Percentiles rank a stretch among this genome's conserved stretches.
Conservation (phyloP, 1,140 invertebrate species). For the Vanessa tameamea region DNA sequence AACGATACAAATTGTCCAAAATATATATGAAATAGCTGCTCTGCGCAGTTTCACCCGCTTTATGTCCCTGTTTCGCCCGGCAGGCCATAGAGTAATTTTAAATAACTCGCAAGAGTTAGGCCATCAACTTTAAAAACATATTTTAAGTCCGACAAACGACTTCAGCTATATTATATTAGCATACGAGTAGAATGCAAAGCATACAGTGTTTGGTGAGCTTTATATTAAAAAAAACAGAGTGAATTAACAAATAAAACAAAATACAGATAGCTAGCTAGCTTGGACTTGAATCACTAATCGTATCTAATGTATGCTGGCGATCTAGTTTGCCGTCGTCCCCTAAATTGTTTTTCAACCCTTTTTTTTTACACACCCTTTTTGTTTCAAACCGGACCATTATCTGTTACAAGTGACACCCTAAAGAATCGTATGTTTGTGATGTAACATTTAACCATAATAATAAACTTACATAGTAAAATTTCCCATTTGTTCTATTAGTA, state of each 20-base stretch:
- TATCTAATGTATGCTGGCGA: slow-evolving; percentile 44
- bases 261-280: not conserved
- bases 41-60: too few relatives aligned
- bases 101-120: too few relatives aligned
- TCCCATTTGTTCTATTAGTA: too few relatives aligned
- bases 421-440: slow-evolving; percentile 15
- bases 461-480: not conserved
- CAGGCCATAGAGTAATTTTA: too few relatives aligned
- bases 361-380: slow-evolving; percentile 59
- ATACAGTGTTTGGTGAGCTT: not conserved
- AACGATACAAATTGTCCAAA: too few relatives aligned
- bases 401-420: slow-evolving; percentile 27
- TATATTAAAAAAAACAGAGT: not conserved
- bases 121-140: too few relatives aligned
- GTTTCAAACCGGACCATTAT: slow-evolving; percentile 48
- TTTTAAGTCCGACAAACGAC: too few relatives aligned
- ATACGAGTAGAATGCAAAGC: not conserved
- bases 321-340: slow-evolving; percentile 54
- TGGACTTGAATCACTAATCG: slow-evolving; percentile 1
- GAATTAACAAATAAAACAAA: not conserved
- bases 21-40: too few relatives aligned
- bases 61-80: too few relatives aligned
- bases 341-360: slow-evolving; percentile 63
- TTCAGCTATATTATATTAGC: not conserved
- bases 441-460: not conserved